A percentile compares a stretch with the other conserved stretches of the same genome.
Evolutionary conservation across 2,113 vertebrate genomes (phyloP).

Genomic region (Alethe diademata): DNA sequence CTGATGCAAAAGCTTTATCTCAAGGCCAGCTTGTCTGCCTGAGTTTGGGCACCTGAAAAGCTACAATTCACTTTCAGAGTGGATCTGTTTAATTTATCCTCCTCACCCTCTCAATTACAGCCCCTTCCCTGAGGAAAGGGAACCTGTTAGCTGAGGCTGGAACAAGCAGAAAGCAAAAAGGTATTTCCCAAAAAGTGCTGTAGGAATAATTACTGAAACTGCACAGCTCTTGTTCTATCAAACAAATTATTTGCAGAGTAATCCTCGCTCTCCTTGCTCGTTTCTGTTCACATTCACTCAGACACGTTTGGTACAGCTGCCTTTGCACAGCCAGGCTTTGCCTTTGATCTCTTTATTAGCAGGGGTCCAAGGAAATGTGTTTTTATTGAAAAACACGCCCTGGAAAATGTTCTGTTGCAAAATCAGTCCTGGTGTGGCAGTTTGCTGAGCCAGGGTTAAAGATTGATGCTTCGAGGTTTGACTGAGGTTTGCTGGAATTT

Average conservation of each 20-base stretch:
- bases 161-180: neutral
- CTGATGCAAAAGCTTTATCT: conserved; percentile 7
- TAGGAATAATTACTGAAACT: conserved; percentile 13
- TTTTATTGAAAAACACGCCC: conserved; percentile 27
- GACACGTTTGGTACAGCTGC: neutral
- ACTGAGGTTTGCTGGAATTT: neutral
- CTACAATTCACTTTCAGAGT: neutral
- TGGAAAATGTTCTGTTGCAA: neutral
- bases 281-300: conserved; percentile 6
- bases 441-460: neutral
- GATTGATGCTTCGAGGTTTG: too few relatives aligned
- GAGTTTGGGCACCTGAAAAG: neutral
- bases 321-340: neutral
- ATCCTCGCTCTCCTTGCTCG: neutral
- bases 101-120: neutral
- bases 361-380: neutral
- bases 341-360: conserved; percentile 41
- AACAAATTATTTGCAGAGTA: neutral
- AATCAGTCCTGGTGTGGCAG: neutral
- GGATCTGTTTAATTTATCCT: neutral
- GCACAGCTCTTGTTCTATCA: neutral
- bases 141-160: neutral
- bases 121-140: conserved; percentile 1
- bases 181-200: neutral
- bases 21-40: neutral